Conservation (phyloP, 2,888 invertebrate genomes). For the Tipula lateralis region DNA sequence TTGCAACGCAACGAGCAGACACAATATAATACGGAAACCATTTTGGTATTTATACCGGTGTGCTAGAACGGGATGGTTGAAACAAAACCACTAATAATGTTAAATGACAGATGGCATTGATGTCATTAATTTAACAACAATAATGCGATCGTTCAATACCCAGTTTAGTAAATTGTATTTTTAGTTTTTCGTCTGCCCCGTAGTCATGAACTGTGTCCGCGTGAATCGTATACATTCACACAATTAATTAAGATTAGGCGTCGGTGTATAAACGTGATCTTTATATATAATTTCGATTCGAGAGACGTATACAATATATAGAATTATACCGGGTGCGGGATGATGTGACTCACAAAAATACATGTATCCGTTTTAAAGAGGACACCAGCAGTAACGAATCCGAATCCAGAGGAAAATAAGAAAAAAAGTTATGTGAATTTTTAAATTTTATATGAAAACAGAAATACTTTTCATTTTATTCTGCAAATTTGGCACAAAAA, state of each 20-base stretch:
- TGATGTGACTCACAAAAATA: neutral
- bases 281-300: too few species aligned
- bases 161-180: neutral
- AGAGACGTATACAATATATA: too few species aligned
- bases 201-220: neutral
- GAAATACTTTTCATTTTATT: conserved; percentile 24
- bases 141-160: neutral
- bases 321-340: neutral
- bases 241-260: neutral
- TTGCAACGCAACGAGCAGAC: neutral
- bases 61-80: neutral
- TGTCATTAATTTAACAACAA: neutral
- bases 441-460: conserved; percentile 7
- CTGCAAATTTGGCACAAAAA: neutral
- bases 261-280: neutral
- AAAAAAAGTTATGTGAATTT: neutral
- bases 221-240: neutral
- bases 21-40: neutral
- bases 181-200: neutral
- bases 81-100: neutral
- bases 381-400: neutral
- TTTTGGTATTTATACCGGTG: neutral
- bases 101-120: neutral
- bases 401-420: neutral
- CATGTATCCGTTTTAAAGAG: neutral